Base-by-base conservation (phyloP, 2,797 vertebrate genomes). In the Aldrovandia affinis region DNA sequence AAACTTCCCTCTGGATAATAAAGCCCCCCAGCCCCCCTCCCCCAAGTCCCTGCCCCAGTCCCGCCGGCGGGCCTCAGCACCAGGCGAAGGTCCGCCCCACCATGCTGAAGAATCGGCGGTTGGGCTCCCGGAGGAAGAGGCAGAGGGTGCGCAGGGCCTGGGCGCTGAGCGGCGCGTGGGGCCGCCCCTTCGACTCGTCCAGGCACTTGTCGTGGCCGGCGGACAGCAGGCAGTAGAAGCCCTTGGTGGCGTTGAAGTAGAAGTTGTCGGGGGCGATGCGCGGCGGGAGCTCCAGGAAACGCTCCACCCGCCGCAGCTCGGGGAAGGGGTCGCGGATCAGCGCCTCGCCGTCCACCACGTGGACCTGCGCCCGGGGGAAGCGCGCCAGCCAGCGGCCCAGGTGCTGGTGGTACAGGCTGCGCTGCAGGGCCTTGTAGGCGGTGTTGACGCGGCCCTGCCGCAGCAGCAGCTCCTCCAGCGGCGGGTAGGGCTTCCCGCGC, bases 231-330 rank as follows among this genome's bases (percentile, higher is more conserved):
- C 96, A 97, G 92, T 96, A 97, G 93, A 97, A 97, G 77, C 96
- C 96, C 85, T 96, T 96, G 68, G 96, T 96, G 88, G 90, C 88
- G 89, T 97, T 97, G 92, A 96, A 97, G 89, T 96, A 96, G 90
- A 97, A 97, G 90, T 96, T 96, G 86, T 87, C 84, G 0, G 93
- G 91, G 83, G 90, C 92, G 82, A 97, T 95, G 81, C 88, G 91
- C 3, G 95, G 93, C 0, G 91, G 88, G 54, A 97, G 92, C 14
- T 93, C 91, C 86, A 97, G 90, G 86, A 97, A 97, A 52, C 78
- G 87, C 86, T 97, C 96, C 0, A 94, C 95, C 52, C 92, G 93
- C 33, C 92, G 95, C 82, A 97, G 93, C 90, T 97, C 96, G 0
- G 95, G 94, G 83, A 96, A 96, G 0, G 96, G 96, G 84, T 97